Conservation (phyloP, 2,888 invertebrate species). For the Hybos culiciformis region DNA sequence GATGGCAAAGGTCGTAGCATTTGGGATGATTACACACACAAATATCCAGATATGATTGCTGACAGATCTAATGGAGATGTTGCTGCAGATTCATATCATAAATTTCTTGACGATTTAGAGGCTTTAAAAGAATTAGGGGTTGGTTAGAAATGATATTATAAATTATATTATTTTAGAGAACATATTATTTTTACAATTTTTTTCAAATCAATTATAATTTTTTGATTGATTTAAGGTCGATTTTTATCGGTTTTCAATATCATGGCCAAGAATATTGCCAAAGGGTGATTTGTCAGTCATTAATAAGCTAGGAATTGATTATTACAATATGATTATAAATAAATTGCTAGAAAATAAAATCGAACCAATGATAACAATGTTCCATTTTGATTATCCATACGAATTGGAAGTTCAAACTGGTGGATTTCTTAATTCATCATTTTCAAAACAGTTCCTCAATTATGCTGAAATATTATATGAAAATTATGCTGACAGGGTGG, state of each 20-base stretch:
- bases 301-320: slow-evolving; percentile 45
- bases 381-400: slow-evolving; percentile 43
- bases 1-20: slow-evolving; percentile 37
- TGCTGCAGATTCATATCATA: slow-evolving; percentile 45
- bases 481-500: slow-evolving; percentile 37
- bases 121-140: slow-evolving; percentile 39
- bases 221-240: slow-evolving; percentile 26
- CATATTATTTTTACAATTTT: too few species aligned
- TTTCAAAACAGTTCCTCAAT: slow-evolving; percentile 38
- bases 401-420: slow-evolving; percentile 39
- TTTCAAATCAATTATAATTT: too few species aligned
- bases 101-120: slow-evolving; percentile 40
- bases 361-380: slow-evolving; percentile 44
- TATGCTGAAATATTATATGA: slow-evolving; percentile 37
- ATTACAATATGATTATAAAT: slow-evolving; percentile 51
- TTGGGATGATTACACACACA: slow-evolving; percentile 31
- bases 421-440: slow-evolving; percentile 37
- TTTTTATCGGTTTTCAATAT: slow-evolving; percentile 44
- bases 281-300: slow-evolving; percentile 39
- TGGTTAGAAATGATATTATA: too few species aligned
- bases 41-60: slow-evolving; percentile 23
- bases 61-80: slow-evolving; percentile 39
- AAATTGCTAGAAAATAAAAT: slow-evolving; percentile 46
- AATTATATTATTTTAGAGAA: too few species aligned
- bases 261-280: slow-evolving; percentile 51